A percentile compares a stretch with the other conserved stretches of the same genome.
Conservation (phyloP, 2,797 vertebrate genomes). For the Rhabdophis nuchalis region DNA sequence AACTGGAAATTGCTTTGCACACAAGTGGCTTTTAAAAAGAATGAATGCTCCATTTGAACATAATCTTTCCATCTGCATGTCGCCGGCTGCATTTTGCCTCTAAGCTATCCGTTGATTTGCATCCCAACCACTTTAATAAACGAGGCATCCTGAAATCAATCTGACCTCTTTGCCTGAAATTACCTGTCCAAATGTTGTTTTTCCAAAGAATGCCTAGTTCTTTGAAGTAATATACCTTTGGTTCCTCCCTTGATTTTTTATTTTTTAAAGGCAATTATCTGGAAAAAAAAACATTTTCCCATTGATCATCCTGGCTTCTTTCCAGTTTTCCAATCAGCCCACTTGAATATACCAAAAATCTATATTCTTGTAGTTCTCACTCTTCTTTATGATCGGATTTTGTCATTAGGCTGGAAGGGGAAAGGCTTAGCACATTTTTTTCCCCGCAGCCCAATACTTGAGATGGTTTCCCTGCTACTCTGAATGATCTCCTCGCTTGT, state of each 20-base stretch:
- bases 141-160: background rate
- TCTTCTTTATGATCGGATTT: background rate
- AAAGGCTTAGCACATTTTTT: background rate
- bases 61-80: background rate
- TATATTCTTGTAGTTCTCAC: background rate
- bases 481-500: background rate
- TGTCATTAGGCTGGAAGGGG: background rate
- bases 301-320: background rate
- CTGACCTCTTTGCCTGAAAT: background rate
- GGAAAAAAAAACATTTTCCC: background rate
- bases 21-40: conserved; percentile 19
- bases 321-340: background rate
- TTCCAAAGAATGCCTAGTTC: background rate
- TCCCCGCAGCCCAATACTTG: background rate
- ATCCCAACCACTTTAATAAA: background rate
- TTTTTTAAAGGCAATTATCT: background rate
- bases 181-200: background rate
- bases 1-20: background rate
- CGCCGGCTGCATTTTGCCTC: conserved; percentile 35
- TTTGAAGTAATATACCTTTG: background rate
- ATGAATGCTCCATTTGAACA: conserved; percentile 31
- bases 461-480: background rate
- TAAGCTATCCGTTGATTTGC: background rate
- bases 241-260: background rate
- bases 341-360: background rate